Percentiles rank a stretch among this genome's conserved stretches.
Conservation (phyloP, 2,888 invertebrate genomes). For the Odontocerum albicorne region DNA sequence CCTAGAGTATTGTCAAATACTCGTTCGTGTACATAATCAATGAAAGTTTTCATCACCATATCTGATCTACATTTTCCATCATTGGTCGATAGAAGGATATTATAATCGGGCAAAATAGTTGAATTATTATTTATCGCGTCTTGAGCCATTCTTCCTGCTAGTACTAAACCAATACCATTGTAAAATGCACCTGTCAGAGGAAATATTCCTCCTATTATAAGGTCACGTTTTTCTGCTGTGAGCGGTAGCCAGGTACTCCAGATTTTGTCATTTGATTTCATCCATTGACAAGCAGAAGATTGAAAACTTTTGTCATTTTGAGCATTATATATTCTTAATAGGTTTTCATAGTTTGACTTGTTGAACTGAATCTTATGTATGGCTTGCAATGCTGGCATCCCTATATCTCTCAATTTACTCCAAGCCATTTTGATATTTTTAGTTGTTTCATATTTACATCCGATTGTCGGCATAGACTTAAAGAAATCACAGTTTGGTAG, state of each 20-base stretch:
- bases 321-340: conserved; percentile 43
- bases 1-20: conserved; percentile 64
- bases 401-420: conserved; percentile 56
- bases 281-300: conserved; percentile 69
- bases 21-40: conserved; percentile 64
- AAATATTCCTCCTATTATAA: conserved; percentile 71
- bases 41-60: conserved; percentile 73
- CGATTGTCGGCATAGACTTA: conserved; percentile 41
- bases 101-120: conserved; percentile 61
- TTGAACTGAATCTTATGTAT: conserved; percentile 55
- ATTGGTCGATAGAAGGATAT: conserved; percentile 56
- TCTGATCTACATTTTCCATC: conserved; percentile 74
- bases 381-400: conserved; percentile 49
- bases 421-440: conserved; percentile 70
- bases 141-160: conserved; percentile 65
- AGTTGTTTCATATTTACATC: conserved; percentile 70
- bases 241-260: conserved; percentile 53
- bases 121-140: conserved; percentile 63
- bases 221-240: conserved; percentile 41
- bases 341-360: conserved; percentile 53
- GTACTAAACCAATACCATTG: conserved; percentile 56
- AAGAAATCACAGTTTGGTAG: conserved; percentile 65
- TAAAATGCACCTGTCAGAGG: conserved; percentile 64
- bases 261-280: conserved; percentile 50
- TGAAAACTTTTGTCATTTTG: conserved; percentile 44